Percentiles rank a stretch among this genome's conserved stretches.
Conservation (phyloP, 2,888 invertebrate species). For the Meliscaeva auricollis region DNA sequence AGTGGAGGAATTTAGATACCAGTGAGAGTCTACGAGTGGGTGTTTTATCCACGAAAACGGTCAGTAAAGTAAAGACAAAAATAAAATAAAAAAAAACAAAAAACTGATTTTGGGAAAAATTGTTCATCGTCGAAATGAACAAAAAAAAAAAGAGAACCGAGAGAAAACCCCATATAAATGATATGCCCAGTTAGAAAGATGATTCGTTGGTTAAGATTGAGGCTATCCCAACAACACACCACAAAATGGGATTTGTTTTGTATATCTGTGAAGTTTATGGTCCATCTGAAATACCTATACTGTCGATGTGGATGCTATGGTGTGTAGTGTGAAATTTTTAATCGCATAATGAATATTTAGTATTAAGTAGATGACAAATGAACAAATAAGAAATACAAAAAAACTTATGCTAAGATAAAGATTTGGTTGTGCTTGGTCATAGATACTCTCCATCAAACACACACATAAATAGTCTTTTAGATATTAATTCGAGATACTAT, state of each 20-base stretch:
- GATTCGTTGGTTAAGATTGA: slow-evolving; percentile 35
- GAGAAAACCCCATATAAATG: not conserved
- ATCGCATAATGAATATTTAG: slow-evolving; percentile 73
- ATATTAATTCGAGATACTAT: slow-evolving; percentile 37
- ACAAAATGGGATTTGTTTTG: slow-evolving; percentile 43
- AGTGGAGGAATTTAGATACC: not conserved
- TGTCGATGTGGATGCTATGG: not conserved
- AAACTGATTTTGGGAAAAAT: slow-evolving; percentile 1
- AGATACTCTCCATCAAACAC: slow-evolving; percentile 38
- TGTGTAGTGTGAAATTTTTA: slow-evolving; percentile 72
- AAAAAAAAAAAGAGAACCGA: not conserved
- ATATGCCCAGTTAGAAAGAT: slow-evolving; percentile 14
- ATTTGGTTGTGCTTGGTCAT: slow-evolving; percentile 56
- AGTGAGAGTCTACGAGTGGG: slow-evolving; percentile 22
- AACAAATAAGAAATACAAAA: slow-evolving; percentile 40
- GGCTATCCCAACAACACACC: slow-evolving; percentile 7
- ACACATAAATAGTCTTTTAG: not conserved
- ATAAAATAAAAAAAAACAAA: not conserved
- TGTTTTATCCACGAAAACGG: slow-evolving; percentile 34
- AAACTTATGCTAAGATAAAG: slow-evolving; percentile 67
- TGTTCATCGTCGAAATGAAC: not conserved
- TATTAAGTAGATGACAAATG: slow-evolving; percentile 76
- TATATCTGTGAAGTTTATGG: slow-evolving; percentile 45
- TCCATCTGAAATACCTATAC: not conserved
- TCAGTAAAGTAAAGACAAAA: slow-evolving; percentile 10